Evolutionary conservation across 2,888 invertebrate species (phyloP), one percentile per base, ranked within the genome.

Genomic region (Apocheima hispidaria): DNA sequence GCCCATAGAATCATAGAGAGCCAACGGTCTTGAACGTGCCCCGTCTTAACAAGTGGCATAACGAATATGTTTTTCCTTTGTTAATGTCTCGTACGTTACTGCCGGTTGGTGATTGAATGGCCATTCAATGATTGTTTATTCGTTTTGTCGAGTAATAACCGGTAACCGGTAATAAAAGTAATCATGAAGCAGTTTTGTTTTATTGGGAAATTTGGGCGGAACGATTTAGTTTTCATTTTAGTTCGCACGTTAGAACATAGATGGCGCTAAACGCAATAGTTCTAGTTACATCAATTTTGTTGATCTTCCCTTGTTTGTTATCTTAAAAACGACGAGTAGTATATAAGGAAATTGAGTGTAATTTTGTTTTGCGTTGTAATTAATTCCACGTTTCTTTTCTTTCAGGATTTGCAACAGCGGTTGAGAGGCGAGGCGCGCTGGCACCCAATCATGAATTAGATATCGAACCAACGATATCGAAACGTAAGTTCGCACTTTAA

Each of bases 401-500:
- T 59, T 0, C 67, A 69, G 69, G 46, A 63, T 61, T 36, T 35
- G 9, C 36, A 21, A 61, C 30, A 72, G 43, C 60, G 54, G 33
- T 62, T 52, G 51, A 62, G 67, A 77, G 74, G 78, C 81, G 78
- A 75, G 81, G 82, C 80, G 81, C 69, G 71, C 79, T 81, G 84
- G 82, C 83, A 68, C 69, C 73, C 81, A 74, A 90, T 75, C 82
- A 92, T 92, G 92, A 82, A 89, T 84, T 92, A 92, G 92, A 92
- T 92, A 90, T 92, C 92, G 91, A 79, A 63, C 74, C 79, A 84
- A 90, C 91, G 92, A 92, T 92, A 92, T 92, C 92, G 79, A 90
- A 92, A 92, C 92, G 92, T 92, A 80, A 84, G 48, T 38, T 49
- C 35, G 4, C 30, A 40, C 7, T 14, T 36, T n/a, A 16, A 35